Evolutionary conservation across 2,888 invertebrate genomes (phyloP).

Genomic region (Leptopterna dolabrata): DNA sequence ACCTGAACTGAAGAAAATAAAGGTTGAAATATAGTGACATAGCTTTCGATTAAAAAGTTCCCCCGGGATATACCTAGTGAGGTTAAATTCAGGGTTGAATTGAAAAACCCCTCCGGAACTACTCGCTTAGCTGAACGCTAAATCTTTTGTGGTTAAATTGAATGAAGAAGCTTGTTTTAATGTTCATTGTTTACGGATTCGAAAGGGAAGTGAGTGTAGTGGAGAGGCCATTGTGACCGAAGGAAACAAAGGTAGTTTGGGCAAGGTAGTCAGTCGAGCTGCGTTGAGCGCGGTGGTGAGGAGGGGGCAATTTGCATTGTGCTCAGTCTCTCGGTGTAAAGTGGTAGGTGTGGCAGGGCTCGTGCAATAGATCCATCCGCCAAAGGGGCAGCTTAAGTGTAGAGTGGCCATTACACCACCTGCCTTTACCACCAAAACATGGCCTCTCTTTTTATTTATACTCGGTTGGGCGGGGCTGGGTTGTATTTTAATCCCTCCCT

Average conservation of each 20-base stretch:
- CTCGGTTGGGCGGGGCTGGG: constrained; percentile 35
- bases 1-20: no score
- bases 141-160: constrained; percentile 34
- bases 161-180: constrained; percentile 50
- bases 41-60: no score
- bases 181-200: constrained; percentile 41
- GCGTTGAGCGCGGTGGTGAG: neutral
- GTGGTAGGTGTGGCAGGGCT: constrained; percentile 51
- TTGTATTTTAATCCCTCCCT: constrained; percentile 46
- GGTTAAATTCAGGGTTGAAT: neutral
- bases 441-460: constrained; percentile 50
- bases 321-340: constrained; percentile 42
- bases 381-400: constrained; percentile 46
- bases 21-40: no score
- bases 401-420: constrained; percentile 52
- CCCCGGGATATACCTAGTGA: no score
- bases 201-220: constrained; percentile 30
- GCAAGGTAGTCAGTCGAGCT: constrained; percentile 19
- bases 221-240: constrained; percentile 45
- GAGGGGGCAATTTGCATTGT: constrained; percentile 49
- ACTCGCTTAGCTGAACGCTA: neutral
- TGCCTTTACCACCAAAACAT: constrained; percentile 49
- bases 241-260: constrained; percentile 42
- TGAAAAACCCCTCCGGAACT: neutral
- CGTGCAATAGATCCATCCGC: constrained; percentile 46